phyloP scores from a whole-genome alignment of 2,113 vertebrate genomes.

The Siniperca chuatsi region DNA sequence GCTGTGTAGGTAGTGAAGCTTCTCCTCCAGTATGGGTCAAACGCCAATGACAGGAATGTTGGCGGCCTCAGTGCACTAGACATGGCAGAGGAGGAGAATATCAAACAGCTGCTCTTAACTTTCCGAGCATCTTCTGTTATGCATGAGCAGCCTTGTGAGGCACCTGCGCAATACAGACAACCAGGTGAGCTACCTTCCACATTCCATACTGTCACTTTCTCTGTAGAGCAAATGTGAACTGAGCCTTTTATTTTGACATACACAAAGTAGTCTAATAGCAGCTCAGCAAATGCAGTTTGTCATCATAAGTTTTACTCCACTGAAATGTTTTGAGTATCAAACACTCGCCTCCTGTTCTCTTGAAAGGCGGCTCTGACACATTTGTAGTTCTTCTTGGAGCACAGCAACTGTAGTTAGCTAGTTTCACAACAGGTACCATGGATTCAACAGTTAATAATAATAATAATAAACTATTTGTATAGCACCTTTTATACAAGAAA shows the following conservation, averaged over 20 bases:
- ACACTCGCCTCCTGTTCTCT: background rate
- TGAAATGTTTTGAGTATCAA: background rate
- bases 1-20: slow-evolving; percentile 82
- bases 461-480: no score
- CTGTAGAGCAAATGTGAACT: background rate
- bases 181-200: slow-evolving; percentile 37
- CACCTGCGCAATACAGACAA: background rate
- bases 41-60: slow-evolving; percentile 76
- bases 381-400: background rate
- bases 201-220: background rate
- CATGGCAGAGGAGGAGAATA: slow-evolving; percentile 75
- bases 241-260: background rate
- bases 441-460: background rate
- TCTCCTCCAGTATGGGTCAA: slow-evolving; percentile 87
- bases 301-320: background rate
- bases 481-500: no score
- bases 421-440: background rate
- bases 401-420: background rate
- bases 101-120: slow-evolving; percentile 83
- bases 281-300: background rate
- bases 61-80: slow-evolving; percentile 82
- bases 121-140: slow-evolving; percentile 28
- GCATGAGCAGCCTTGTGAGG: background rate
- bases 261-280: background rate
- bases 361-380: background rate